phyloP scores from a whole-genome alignment of 2,113 vertebrate genomes.

The Vireo altiloquus region DNA sequence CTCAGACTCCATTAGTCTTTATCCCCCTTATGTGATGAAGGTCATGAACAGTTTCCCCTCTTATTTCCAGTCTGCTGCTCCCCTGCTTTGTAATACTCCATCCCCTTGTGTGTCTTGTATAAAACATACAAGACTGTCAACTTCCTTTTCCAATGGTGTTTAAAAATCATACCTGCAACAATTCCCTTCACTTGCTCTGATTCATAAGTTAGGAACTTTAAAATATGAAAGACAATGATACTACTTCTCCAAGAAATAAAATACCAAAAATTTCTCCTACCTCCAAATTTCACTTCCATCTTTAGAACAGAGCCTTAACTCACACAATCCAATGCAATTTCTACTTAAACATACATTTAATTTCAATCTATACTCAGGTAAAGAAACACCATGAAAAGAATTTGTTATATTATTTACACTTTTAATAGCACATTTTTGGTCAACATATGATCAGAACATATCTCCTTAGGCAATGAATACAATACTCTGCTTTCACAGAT shows the following conservation, averaged over 20 bases:
- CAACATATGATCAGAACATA: background rate
- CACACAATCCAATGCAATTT: background rate
- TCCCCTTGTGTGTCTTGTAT: rapidly evolving
- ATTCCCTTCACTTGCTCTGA: background rate
- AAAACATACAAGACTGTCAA: background rate
- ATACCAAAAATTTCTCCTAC: background rate
- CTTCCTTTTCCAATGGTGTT: background rate
- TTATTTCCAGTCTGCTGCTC: background rate
- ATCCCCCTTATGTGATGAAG: background rate
- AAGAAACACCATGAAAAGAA: background rate
- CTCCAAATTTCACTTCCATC: background rate
- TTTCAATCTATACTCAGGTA: background rate
- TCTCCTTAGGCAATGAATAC: background rate
- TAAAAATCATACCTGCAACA: background rate
- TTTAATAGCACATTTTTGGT: background rate
- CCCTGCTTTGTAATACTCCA: background rate
- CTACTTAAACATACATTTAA: background rate
- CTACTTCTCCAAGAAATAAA: background rate
- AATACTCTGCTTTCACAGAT: background rate
- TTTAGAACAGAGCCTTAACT: background rate
- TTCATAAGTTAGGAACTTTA: background rate
- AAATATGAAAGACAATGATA: background rate
- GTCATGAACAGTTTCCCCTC: background rate
- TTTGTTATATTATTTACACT: background rate
- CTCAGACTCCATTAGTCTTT: background rate